These are phyloP conservation scores for Cataglyphis albicans DNA, from an alignment of 2,888 invertebrate species.

Conservation along the genomic window DNA sequence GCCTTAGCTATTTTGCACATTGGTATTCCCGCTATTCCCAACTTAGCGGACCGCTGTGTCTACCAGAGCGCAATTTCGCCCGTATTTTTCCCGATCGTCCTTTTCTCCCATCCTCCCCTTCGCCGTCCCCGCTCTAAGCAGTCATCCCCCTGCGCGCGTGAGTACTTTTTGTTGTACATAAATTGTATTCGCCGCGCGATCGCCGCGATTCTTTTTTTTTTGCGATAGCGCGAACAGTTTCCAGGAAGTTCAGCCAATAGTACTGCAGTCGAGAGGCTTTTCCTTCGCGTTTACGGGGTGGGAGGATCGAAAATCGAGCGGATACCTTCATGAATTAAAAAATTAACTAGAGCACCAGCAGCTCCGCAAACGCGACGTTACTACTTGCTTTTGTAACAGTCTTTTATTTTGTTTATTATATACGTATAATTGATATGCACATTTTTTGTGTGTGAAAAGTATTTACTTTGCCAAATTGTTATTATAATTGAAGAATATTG, in stretches of 20 bases:
- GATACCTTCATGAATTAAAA: slow-evolving; percentile 47
- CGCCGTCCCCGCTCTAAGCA: background rate
- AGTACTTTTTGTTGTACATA: slow-evolving; percentile 56
- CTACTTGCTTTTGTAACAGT: background rate
- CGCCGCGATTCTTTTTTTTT: slow-evolving; percentile 48
- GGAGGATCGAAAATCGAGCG: slow-evolving; percentile 14
- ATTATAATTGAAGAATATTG: background rate
- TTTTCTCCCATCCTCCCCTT: background rate
- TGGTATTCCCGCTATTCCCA: slow-evolving; percentile 76
- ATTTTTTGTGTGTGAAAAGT: background rate
- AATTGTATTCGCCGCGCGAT: slow-evolving; percentile 57
- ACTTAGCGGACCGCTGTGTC: slow-evolving; percentile 44
- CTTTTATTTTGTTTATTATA: background rate
- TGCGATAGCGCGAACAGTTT: slow-evolving; percentile 28
- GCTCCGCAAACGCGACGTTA: slow-evolving; percentile 16
- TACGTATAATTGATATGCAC: background rate
- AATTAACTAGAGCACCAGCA: slow-evolving; percentile 31
- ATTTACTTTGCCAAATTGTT: background rate
- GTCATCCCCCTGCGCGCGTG: background rate
- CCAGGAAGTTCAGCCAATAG: slow-evolving; percentile 25
- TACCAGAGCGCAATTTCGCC: slow-evolving; percentile 68
- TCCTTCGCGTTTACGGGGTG: slow-evolving; percentile 26
- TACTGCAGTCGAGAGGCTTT: slow-evolving; percentile 33
- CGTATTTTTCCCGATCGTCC: slow-evolving; percentile 54
- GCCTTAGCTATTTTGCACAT: slow-evolving; percentile 74